These are phyloP conservation scores for Dermochelys coriacea DNA, from an alignment of 2,797 vertebrate genomes.

Conservation along the genomic window DNA sequence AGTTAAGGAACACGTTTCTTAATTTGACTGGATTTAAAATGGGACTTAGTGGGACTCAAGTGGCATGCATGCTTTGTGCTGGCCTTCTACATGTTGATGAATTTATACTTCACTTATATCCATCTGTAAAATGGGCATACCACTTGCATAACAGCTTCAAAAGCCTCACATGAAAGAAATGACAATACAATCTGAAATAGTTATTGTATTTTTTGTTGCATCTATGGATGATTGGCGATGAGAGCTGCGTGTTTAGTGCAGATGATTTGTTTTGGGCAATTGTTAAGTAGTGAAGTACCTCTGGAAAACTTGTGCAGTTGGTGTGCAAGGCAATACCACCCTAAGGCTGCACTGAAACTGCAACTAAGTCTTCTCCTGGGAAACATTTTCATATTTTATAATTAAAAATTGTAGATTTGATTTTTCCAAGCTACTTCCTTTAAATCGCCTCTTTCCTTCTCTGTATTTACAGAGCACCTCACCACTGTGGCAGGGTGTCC, in stretches of 20 bases:
- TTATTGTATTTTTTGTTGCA: neutral
- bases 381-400: slow-evolving; percentile 14
- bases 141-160: neutral
- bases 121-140: neutral
- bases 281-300: slow-evolving; percentile 1
- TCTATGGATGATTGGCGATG: neutral
- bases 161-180: neutral
- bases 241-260: neutral
- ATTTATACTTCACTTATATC: neutral
- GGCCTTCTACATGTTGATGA: neutral
- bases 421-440: neutral
- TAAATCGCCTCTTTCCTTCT: slow-evolving; percentile 15
- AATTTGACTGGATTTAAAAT: neutral
- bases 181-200: neutral
- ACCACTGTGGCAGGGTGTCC: neutral
- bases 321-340: neutral
- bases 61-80: neutral
- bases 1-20: neutral
- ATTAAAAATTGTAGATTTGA: neutral
- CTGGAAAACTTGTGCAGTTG: slow-evolving; percentile 23
- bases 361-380: slow-evolving; percentile 49
- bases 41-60: neutral
- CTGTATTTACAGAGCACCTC: neutral
- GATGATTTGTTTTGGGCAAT: neutral
- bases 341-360: neutral